Evolutionary conservation across 2,113 vertebrate species (phyloP).

Genomic region (Muntiacus reevesi): DNA sequence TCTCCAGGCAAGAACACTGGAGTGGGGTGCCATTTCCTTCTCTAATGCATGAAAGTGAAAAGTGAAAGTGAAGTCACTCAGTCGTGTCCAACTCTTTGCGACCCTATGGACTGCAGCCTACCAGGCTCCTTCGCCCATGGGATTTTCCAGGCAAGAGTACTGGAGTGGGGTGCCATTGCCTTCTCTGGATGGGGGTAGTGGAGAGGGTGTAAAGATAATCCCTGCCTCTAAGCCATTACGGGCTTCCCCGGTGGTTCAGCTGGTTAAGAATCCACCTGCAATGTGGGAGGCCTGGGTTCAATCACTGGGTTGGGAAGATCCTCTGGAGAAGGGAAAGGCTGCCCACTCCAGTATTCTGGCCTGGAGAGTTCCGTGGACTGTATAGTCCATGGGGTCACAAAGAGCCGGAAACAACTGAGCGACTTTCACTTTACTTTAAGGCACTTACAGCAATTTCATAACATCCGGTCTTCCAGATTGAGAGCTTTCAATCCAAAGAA

Average conservation of each 20-base stretch:
- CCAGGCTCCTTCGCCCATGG: too few species aligned
- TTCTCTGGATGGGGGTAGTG: not conserved
- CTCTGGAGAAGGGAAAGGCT: not conserved
- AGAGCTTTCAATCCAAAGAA: not conserved
- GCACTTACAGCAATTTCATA: not conserved
- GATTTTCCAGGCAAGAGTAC: too few species aligned
- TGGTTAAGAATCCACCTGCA: not conserved
- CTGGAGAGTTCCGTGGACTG: not conserved
- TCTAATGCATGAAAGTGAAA: too few species aligned
- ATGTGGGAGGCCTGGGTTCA: not conserved
- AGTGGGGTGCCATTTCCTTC: too few species aligned
- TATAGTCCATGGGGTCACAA: not conserved
- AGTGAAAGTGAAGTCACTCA: too few species aligned
- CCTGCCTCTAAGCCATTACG: not conserved
- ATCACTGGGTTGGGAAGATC: not conserved
- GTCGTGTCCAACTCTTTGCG: too few species aligned
- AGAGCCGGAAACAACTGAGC: rapidly evolving
- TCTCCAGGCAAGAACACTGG: too few species aligned
- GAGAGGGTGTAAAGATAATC: not conserved
- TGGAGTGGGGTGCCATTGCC: too few species aligned
- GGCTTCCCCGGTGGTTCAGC: not conserved
- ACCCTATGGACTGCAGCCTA: too few species aligned
- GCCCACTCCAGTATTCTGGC: not conserved
- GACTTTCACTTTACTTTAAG: not conserved
- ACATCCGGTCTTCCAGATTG: not conserved